Percentiles rank a stretch among this genome's conserved stretches.
These are phyloP conservation scores for Heliconius congener DNA, from an alignment of 1,140 invertebrate species.

Conservation along the genomic window DNA sequence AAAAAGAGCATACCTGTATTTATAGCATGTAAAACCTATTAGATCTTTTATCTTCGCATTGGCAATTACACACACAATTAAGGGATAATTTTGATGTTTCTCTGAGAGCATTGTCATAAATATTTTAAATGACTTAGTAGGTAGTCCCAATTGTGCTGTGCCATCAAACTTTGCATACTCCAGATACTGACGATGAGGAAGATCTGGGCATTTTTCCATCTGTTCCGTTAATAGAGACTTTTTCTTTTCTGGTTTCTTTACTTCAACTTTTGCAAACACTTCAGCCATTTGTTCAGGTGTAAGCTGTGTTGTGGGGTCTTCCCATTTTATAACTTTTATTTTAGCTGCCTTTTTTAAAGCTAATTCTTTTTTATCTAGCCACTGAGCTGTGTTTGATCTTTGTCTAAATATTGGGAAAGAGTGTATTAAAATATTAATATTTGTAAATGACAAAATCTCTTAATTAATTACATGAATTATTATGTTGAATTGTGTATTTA, in stretches of 20 bases:
- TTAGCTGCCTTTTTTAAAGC: conserved; percentile 91
- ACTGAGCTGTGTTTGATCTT: conserved; percentile 93
- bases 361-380: conserved; percentile 93
- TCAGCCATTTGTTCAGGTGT: conserved; percentile 84
- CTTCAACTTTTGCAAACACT: conserved; percentile 85
- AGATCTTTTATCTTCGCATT: conserved; percentile 94
- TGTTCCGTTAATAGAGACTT: conserved; percentile 87
- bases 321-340: conserved; percentile 90
- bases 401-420: conserved; percentile 73
- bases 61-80: conserved; percentile 90
- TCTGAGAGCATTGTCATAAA: conserved; percentile 93
- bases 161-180: conserved; percentile 97
- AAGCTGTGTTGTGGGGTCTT: conserved; percentile 80
- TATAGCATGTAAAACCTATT: conserved; percentile 96
- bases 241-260: conserved; percentile 62
- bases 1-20: conserved; percentile 83
- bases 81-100: conserved; percentile 90
- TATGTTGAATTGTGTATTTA: too few species aligned
- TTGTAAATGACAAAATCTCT: background rate
- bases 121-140: conserved; percentile 90
- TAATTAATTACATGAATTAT: too few species aligned
- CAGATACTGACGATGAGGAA: conserved; percentile 92
- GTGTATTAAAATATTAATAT: background rate
- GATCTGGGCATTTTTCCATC: conserved; percentile 87
- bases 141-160: conserved; percentile 88